Percentiles rank a stretch among this genome's conserved stretches.
Evolutionary conservation across 1,140 invertebrate species (phyloP).

Genomic region (Belonocnema kinseyi): DNA sequence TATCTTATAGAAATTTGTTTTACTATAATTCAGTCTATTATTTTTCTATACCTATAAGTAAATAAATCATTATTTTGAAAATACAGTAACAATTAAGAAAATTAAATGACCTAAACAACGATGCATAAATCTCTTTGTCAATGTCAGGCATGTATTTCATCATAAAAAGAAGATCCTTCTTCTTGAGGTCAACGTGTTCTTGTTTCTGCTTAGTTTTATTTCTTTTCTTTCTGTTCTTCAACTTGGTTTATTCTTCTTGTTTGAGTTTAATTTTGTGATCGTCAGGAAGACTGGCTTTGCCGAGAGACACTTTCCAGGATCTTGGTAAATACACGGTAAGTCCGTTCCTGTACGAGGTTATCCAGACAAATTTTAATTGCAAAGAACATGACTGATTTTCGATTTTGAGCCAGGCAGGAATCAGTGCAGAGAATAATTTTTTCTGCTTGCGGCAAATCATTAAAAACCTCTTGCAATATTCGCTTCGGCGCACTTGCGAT

Average conservation of each 20-base stretch:
- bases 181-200: background rate
- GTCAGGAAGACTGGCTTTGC: background rate
- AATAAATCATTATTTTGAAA: no score
- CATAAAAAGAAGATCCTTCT: constrained; percentile 4
- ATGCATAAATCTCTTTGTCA: background rate
- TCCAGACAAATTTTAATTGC: background rate
- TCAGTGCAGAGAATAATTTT: background rate
- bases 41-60: no score
- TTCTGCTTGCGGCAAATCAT: background rate
- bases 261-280: background rate
- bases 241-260: background rate
- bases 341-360: background rate
- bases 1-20: no score
- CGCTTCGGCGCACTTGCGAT: background rate
- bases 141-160: background rate
- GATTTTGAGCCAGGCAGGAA: background rate
- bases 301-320: background rate
- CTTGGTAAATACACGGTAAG: background rate
- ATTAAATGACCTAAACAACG: no score
- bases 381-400: background rate
- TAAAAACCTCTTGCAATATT: background rate
- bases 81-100: no score
- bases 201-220: background rate
- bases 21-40: no score
- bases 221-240: background rate